Percentiles rank a stretch among this genome's conserved stretches.
phyloP scores from a whole-genome alignment of 2,113 vertebrate genomes.

The Cephalopterus ornatus region DNA sequence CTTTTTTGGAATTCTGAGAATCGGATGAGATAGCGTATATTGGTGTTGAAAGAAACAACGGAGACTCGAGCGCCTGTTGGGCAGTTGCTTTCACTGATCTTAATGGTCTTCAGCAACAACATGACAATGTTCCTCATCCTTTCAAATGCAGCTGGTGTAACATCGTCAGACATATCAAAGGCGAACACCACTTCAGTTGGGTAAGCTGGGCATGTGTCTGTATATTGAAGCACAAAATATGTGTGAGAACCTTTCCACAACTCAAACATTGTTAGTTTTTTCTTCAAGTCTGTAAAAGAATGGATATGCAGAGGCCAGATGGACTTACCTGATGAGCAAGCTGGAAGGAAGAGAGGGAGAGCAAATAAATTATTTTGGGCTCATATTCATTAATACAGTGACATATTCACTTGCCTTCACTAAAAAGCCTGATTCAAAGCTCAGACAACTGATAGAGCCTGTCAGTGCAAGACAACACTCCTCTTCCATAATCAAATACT shows the following conservation, averaged over 20 bases:
- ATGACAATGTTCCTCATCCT: conserved; percentile 76
- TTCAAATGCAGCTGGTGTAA: conserved; percentile 75
- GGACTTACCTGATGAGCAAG: conserved; percentile 65
- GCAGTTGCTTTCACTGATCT: conserved; percentile 84
- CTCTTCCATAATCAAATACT: neutral
- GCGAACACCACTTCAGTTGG: conserved; percentile 87
- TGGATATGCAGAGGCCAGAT: neutral
- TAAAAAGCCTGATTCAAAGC: neutral
- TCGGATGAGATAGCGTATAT: conserved; percentile 78
- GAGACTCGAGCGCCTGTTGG: conserved; percentile 81
- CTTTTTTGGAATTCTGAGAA: conserved; percentile 80
- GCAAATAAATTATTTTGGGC: neutral
- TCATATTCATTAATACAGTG: neutral
- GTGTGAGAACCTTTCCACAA: neutral
- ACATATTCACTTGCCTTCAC: neutral
- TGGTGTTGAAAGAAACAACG: conserved; percentile 74
- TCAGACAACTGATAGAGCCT: neutral
- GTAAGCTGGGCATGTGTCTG: conserved; percentile 74
- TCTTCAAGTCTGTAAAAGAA: neutral
- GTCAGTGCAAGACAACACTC: neutral
- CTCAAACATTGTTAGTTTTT: neutral
- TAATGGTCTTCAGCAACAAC: conserved; percentile 73
- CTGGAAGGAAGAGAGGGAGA: conserved; percentile 43
- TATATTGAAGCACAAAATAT: conserved; percentile 46
- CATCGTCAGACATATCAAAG: conserved; percentile 82